Evolutionary conservation across 2,888 invertebrate species (phyloP).

Genomic region (Bombylius discolor): DNA sequence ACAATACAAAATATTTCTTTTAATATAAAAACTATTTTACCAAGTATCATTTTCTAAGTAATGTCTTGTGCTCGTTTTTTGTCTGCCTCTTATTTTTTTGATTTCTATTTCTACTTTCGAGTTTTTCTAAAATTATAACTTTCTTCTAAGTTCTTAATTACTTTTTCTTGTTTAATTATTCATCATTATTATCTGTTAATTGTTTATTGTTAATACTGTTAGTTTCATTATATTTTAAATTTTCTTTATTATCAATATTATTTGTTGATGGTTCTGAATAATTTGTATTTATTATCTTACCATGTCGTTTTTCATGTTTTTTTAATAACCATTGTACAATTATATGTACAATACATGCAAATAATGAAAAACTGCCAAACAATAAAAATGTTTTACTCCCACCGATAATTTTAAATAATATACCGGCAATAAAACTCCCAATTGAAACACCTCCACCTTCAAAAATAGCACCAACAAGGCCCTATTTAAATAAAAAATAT

Average conservation of each 20-base stretch:
- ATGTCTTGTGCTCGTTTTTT: no score
- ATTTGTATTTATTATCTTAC: slow-evolving; percentile 6
- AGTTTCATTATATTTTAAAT: neutral
- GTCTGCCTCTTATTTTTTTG: no score
- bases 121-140: no score
- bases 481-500: slow-evolving; percentile 37
- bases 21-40: no score
- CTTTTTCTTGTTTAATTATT: no score
- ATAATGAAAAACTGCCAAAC: slow-evolving; percentile 56
- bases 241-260: neutral
- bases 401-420: slow-evolving; percentile 48
- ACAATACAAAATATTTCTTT: no score
- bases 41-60: no score
- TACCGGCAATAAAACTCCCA: slow-evolving; percentile 68
- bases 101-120: no score
- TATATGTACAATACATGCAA: slow-evolving; percentile 46
- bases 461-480: slow-evolving; percentile 72
- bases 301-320: slow-evolving; percentile 6
- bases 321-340: slow-evolving; percentile 37
- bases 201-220: no score
- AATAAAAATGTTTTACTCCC: slow-evolving; percentile 56
- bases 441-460: slow-evolving; percentile 74
- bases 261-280: slow-evolving; percentile 9
- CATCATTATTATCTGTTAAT: no score
- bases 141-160: no score